These are phyloP conservation scores for Characodon lateralis DNA, from an alignment of 2,797 vertebrate genomes.

Conservation along the genomic window DNA sequence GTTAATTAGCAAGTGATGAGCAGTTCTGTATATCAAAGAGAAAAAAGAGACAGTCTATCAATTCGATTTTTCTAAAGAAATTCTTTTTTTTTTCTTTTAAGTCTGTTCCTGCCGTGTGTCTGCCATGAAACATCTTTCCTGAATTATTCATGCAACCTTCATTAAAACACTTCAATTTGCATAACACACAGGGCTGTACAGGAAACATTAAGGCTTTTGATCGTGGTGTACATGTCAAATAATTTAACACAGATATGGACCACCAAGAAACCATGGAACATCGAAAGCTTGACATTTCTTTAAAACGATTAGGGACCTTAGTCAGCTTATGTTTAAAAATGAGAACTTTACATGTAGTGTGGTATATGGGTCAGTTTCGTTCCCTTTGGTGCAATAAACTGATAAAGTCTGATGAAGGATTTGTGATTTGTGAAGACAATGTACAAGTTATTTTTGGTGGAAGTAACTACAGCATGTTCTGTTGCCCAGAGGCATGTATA, in stretches of 20 bases:
- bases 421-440: conserved; percentile 30
- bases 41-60: conserved; percentile 45
- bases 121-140: conserved; percentile 57
- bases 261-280: conserved; percentile 17
- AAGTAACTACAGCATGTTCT: conserved; percentile 21
- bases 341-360: conserved; percentile 37
- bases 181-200: conserved; percentile 62
- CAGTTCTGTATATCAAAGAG: conserved; percentile 54
- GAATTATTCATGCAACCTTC: conserved; percentile 78
- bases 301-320: conserved; percentile 34
- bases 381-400: conserved; percentile 57
- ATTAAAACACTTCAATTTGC: conserved; percentile 78
- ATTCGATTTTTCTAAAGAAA: conserved; percentile 56
- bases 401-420: conserved; percentile 51
- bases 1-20: conserved; percentile 61
- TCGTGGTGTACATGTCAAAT: conserved; percentile 70
- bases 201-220: conserved; percentile 71
- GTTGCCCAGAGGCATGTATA: conserved; percentile 25
- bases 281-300: conserved; percentile 30
- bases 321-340: conserved; percentile 21
- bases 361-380: conserved; percentile 65
- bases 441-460: conserved; percentile 26
- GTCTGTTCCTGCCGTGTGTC: conserved; percentile 61
- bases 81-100: conserved; percentile 54
- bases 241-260: conserved; percentile 61